phyloP scores from a whole-genome alignment of 2,797 vertebrate species.

The Falco berigora region DNA sequence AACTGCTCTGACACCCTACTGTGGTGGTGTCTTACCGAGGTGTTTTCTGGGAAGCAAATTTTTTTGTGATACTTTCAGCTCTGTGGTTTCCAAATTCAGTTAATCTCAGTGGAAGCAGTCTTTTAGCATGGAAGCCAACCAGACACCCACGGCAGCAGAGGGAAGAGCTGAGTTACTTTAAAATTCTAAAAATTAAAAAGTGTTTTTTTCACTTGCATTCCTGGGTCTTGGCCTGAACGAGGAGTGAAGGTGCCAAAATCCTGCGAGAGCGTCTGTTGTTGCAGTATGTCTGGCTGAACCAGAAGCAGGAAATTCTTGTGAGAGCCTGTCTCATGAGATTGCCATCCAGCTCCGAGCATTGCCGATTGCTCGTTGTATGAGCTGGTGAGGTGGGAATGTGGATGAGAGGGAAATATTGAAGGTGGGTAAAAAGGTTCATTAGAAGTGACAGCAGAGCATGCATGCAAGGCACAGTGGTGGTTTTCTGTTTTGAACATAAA shows the following conservation, averaged over 20 bases:
- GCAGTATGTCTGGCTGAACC: constrained; percentile 64
- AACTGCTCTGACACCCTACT: background rate
- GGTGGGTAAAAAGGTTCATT: background rate
- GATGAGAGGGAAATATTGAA: background rate
- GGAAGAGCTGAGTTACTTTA: constrained; percentile 35
- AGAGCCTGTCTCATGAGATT: constrained; percentile 65
- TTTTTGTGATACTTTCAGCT: background rate
- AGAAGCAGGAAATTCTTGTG: constrained; percentile 70
- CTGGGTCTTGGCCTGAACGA: constrained; percentile 52
- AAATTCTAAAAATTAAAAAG: constrained; percentile 48
- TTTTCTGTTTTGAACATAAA: background rate
- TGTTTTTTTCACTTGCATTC: constrained; percentile 47
- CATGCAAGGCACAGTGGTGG: background rate
- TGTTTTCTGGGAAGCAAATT: background rate
- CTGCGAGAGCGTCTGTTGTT: constrained; percentile 59
- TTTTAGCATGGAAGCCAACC: constrained; percentile 3
- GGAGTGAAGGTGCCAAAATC: constrained; percentile 51
- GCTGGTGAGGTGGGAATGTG: constrained; percentile 3
- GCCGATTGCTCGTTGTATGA: background rate
- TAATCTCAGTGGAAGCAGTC: background rate
- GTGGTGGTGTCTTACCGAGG: background rate
- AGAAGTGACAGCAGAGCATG: background rate
- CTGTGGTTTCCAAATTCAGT: background rate
- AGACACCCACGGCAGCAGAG: constrained; percentile 2
- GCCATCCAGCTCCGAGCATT: constrained; percentile 52